phyloP scores from a whole-genome alignment of 1,140 invertebrate genomes.

The Dryas iulia region DNA sequence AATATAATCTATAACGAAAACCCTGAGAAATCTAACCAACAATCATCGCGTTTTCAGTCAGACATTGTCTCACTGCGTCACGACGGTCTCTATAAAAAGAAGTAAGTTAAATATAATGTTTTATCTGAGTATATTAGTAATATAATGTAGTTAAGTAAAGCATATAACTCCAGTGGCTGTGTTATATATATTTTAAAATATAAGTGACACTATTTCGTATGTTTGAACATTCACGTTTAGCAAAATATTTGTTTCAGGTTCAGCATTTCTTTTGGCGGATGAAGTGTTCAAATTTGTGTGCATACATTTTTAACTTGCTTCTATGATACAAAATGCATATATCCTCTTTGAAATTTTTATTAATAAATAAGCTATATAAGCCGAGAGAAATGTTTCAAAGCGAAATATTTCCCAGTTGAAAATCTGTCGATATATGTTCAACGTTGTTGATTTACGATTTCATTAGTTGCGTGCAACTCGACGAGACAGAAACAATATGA shows the following conservation, averaged over 20 bases:
- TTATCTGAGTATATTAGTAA: no score
- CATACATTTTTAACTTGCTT: background rate
- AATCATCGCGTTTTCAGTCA: no score
- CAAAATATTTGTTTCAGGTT: background rate
- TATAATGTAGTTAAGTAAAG: no score
- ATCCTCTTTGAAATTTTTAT: slow-evolving; percentile 29
- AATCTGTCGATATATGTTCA: slow-evolving; percentile 68
- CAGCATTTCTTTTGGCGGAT: background rate
- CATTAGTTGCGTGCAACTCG: slow-evolving; percentile 63
- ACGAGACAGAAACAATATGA: slow-evolving; percentile 52
- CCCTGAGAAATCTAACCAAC: no score
- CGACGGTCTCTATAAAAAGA: no score
- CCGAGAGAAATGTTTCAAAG: slow-evolving; percentile 49
- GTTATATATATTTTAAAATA: no score
- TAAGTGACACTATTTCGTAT: background rate
- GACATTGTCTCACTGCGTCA: no score
- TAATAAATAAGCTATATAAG: slow-evolving; percentile 50
- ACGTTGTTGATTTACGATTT: slow-evolving; percentile 74
- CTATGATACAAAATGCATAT: background rate
- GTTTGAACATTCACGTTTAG: no score
- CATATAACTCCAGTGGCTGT: no score
- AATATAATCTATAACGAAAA: no score
- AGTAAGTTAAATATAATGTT: no score
- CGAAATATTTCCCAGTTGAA: slow-evolving; percentile 60
- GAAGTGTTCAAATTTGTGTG: background rate